phyloP scores from a whole-genome alignment of 1,140 invertebrate genomes.

The Rhyacophila brunnea region DNA sequence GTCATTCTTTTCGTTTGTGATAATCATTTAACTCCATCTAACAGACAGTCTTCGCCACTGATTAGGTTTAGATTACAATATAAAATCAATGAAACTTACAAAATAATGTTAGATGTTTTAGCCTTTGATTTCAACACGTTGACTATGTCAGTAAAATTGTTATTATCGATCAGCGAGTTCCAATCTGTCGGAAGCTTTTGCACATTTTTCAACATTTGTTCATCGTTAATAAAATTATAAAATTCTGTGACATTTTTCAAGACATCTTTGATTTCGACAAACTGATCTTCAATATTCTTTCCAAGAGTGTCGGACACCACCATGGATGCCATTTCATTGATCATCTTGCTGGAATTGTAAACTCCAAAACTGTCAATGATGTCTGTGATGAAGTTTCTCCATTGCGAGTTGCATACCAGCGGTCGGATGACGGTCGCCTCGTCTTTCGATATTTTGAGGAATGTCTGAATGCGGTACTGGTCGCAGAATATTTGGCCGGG shows the following conservation, averaged over 20 bases:
- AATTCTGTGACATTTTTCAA: slow-evolving; percentile 44
- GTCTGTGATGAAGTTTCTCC: slow-evolving; percentile 53
- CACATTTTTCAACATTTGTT: background rate
- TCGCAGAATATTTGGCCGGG: slow-evolving; percentile 52
- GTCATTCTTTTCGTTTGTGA: too few species aligned
- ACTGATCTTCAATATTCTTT: slow-evolving; percentile 39
- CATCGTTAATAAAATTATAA: slow-evolving; percentile 22
- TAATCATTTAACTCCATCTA: too few species aligned
- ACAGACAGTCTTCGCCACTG: too few species aligned
- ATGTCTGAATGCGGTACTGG: slow-evolving; percentile 44
- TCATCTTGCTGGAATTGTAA: slow-evolving; percentile 51
- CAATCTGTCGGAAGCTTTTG: slow-evolving; percentile 36
- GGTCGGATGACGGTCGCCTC: slow-evolving; percentile 41
- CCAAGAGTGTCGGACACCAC: slow-evolving; percentile 46
- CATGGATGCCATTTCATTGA: slow-evolving; percentile 47
- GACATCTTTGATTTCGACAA: slow-evolving; percentile 44
- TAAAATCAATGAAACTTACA: slow-evolving; percentile 47
- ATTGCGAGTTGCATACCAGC: slow-evolving; percentile 50
- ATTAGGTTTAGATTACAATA: too few species aligned
- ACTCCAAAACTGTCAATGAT: slow-evolving; percentile 55
- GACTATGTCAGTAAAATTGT: slow-evolving; percentile 41
- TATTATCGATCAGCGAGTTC: slow-evolving; percentile 40
- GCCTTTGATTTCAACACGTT: slow-evolving; percentile 38
- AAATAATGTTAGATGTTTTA: slow-evolving; percentile 42
- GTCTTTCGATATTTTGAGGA: slow-evolving; percentile 47